Evolutionary conservation across 2,113 vertebrate species (phyloP).

Genomic region (Pleuronectes platessa): DNA sequence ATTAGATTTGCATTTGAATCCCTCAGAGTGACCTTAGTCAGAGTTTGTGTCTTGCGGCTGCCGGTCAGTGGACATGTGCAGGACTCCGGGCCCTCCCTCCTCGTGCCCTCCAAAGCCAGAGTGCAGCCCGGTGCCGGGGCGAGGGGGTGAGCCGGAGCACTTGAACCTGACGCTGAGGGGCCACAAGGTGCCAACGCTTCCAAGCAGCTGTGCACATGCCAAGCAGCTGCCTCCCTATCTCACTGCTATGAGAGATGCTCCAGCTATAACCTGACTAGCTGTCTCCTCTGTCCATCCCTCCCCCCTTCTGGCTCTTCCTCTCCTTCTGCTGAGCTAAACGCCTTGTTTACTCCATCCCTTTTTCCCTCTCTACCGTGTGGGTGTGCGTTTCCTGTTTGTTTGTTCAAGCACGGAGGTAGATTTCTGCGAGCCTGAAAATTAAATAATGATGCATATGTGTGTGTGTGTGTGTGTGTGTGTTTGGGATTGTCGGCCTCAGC

Average conservation of each 20-base stretch:
- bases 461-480: slow-evolving; percentile 4
- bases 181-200: slow-evolving; percentile 34
- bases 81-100: slow-evolving; percentile 49
- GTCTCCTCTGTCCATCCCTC: slow-evolving; percentile 41
- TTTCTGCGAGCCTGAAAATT: slow-evolving; percentile 65
- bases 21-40: slow-evolving; percentile 37
- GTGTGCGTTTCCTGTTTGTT: slow-evolving; percentile 56
- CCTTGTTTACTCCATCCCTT: slow-evolving; percentile 62
- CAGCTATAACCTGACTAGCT: slow-evolving; percentile 56
- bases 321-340: slow-evolving; percentile 63
- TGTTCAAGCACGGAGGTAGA: slow-evolving; percentile 44
- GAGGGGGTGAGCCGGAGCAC: slow-evolving; percentile 30
- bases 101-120: slow-evolving; percentile 38
- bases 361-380: slow-evolving; percentile 12
- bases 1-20: slow-evolving; percentile 34
- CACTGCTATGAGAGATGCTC: slow-evolving; percentile 47
- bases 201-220: slow-evolving; percentile 54
- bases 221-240: slow-evolving; percentile 56
- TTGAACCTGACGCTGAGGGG: slow-evolving; percentile 36
- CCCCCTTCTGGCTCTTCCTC: slow-evolving; percentile 20
- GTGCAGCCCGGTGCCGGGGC: slow-evolving; percentile 5
- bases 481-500: slow-evolving; percentile 52
- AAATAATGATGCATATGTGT: slow-evolving; percentile 60
- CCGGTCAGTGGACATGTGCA: slow-evolving; percentile 42
- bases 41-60: slow-evolving; percentile 52